These are phyloP conservation scores for Dermochelys coriacea DNA, from an alignment of 2,797 vertebrate genomes.

Conservation along the genomic window DNA sequence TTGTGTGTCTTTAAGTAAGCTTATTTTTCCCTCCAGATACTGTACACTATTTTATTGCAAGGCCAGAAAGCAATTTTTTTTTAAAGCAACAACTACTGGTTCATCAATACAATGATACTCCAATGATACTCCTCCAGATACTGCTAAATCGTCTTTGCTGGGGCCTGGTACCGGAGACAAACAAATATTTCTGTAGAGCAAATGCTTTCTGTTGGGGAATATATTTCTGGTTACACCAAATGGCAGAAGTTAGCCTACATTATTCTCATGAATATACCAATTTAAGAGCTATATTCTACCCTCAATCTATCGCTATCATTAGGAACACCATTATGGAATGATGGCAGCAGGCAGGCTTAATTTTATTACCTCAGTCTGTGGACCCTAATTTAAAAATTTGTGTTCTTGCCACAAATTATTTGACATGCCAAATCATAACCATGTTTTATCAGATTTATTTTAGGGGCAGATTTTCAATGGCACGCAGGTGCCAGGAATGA, in stretches of 20 bases:
- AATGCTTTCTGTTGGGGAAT: neutral
- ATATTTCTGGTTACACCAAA: neutral
- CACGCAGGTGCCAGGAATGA: no score
- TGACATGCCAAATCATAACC: neutral
- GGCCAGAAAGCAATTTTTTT: neutral
- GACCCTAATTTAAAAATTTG: neutral
- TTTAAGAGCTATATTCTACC: neutral
- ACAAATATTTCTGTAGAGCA: neutral
- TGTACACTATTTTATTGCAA: neutral
- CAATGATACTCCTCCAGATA: neutral
- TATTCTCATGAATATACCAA: accelerated
- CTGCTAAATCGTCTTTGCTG: neutral
- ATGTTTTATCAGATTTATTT: neutral
- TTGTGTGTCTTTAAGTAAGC: neutral
- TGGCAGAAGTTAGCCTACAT: neutral
- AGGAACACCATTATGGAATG: neutral
- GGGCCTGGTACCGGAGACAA: neutral
- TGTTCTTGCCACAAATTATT: neutral
- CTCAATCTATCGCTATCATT: neutral
- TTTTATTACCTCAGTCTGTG: neutral
- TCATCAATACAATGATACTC: neutral
- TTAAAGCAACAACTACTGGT: neutral
- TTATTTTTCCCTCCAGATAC: neutral
- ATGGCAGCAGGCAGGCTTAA: neutral
- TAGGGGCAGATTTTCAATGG: neutral